Percentiles rank a stretch among this genome's conserved stretches.
phyloP scores from a whole-genome alignment of 2,113 vertebrate genomes.

The Corydoras maculifer region DNA sequence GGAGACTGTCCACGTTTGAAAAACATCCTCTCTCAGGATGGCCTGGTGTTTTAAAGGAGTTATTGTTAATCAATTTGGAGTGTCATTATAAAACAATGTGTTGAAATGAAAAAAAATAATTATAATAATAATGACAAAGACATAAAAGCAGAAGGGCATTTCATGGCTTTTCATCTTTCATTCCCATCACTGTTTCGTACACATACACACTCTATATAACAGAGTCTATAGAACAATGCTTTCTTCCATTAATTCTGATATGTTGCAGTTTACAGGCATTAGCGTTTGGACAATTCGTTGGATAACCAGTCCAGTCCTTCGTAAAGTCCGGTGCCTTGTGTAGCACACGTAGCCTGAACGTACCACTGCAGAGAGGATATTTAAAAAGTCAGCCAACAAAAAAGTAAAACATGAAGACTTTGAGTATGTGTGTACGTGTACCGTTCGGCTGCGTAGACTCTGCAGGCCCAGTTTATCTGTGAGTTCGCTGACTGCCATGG shows the following conservation, averaged over 20 bases:
- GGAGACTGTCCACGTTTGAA: no score
- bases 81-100: background rate
- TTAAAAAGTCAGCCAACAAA: no score
- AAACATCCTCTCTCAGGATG: no score
- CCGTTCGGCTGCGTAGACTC: conserved; percentile 69
- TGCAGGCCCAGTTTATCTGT: conserved; percentile 79
- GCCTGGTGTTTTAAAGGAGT: no score
- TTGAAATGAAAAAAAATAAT: background rate
- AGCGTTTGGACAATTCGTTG: conserved; percentile 74
- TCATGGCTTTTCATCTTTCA: background rate
- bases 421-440: conserved; percentile 37
- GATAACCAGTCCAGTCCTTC: conserved; percentile 92
- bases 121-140: no score
- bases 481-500: conserved; percentile 78
- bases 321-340: conserved; percentile 80
- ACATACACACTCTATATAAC: conserved; percentile 39
- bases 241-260: conserved; percentile 18
- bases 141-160: background rate
- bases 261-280: conserved; percentile 27
- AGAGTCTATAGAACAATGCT: conserved; percentile 44
- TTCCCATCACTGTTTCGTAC: conserved; percentile 2
- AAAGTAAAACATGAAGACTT: no score
- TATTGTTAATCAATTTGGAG: background rate
- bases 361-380: conserved; percentile 71
- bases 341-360: conserved; percentile 81